phyloP scores from a whole-genome alignment of 2,888 invertebrate genomes.

The Trachelus iudaicus region DNA sequence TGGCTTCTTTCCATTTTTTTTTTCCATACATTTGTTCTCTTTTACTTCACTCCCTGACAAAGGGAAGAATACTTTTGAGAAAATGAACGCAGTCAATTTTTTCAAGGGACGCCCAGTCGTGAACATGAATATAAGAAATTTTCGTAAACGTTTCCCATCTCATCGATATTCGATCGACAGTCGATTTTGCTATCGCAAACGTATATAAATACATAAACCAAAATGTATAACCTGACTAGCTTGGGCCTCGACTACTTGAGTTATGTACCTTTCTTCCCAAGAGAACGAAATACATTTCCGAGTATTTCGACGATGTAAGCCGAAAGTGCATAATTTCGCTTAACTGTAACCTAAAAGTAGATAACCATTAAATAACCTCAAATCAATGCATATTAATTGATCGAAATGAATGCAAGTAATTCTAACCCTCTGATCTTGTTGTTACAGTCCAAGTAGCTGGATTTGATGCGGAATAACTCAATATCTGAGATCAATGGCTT shows the following conservation, averaged over 20 bases:
- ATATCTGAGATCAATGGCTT: not conserved
- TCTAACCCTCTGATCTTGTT: not conserved
- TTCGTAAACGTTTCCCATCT: not conserved
- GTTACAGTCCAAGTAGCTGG: not conserved
- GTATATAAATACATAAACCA: not conserved
- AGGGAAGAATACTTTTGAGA: not conserved
- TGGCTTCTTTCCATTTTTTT: not conserved
- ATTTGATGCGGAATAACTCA: not conserved
- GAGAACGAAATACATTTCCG: not conserved
- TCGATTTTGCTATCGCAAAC: not conserved
- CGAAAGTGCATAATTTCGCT: not conserved
- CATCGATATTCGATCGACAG: not conserved
- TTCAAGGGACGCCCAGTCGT: not conserved
- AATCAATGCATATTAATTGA: not conserved
- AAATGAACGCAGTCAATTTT: not conserved
- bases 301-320: not conserved
- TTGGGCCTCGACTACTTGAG: not conserved
- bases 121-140: not conserved
- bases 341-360: not conserved
- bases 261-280: not conserved
- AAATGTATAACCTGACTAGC: not conserved
- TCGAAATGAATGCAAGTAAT: not conserved
- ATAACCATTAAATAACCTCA: not conserved
- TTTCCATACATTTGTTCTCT: not conserved
- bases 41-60: not conserved